phyloP scores from a whole-genome alignment of 1,140 invertebrate species.

The roundworm (Caenorhabditis elegans) region WBcel235 BX284602.5:6183001-6183500 shows the following conservation, averaged over 20 bases:
- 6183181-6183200: slow-evolving; percentile 44
- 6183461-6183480: slow-evolving; percentile 46
- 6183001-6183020: not conserved
- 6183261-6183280: slow-evolving; percentile 33
- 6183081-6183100: slow-evolving; percentile 25
- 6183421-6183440: not conserved
- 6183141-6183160: slow-evolving; percentile 40
- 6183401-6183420: not conserved
- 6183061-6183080: not conserved
- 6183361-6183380: slow-evolving; percentile 36
- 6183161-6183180: slow-evolving; percentile 46
- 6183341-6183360: slow-evolving; percentile 46
- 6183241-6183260: not conserved
- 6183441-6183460: slow-evolving; percentile 30
- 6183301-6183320: slow-evolving; percentile 47
- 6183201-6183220: slow-evolving; percentile 42
- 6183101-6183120: slow-evolving; percentile 29
- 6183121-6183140: slow-evolving; percentile 25
- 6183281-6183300: slow-evolving; percentile 46
- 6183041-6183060: not conserved
- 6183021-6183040: not conserved
- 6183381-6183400: slow-evolving; percentile 39
- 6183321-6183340: slow-evolving; percentile 49
- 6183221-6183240: slow-evolving; percentile 22
- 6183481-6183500: slow-evolving; percentile 50